These are phyloP conservation scores for Trachymyrmex cornetzi DNA, from an alignment of 1,140 invertebrate species.

Conservation along the genomic window DNA sequence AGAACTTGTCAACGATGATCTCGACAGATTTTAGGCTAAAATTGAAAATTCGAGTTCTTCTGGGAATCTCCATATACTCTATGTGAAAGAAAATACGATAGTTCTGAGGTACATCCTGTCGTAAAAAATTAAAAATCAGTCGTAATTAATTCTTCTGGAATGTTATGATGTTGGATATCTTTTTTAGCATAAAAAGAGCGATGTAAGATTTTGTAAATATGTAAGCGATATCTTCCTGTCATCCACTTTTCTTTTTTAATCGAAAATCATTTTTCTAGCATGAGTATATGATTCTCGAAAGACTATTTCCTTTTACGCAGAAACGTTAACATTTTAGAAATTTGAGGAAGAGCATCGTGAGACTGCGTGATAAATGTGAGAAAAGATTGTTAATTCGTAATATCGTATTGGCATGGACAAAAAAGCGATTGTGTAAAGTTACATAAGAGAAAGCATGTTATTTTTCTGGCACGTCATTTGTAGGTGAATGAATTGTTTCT, in stretches of 20 bases:
- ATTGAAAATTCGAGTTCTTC: background rate
- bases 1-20: background rate
- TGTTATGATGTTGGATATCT: background rate
- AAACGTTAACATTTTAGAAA: background rate
- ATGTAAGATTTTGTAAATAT: constrained; percentile 9
- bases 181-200: background rate
- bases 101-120: background rate
- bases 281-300: background rate
- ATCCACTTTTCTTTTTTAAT: background rate
- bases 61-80: background rate
- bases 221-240: constrained; percentile 21
- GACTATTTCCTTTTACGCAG: background rate
- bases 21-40: background rate
- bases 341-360: background rate
- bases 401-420: background rate
- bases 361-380: constrained; percentile 13
- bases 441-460: background rate
- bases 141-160: background rate
- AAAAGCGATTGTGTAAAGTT: background rate
- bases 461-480: background rate
- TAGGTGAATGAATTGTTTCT: background rate
- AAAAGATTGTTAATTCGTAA: constrained; percentile 15
- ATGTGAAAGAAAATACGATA: constrained; percentile 1
- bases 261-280: background rate
- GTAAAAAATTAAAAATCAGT: background rate